Evolutionary conservation across 1,140 invertebrate species (phyloP).

Genomic region (Thalassaphorura encarpata): DNA sequence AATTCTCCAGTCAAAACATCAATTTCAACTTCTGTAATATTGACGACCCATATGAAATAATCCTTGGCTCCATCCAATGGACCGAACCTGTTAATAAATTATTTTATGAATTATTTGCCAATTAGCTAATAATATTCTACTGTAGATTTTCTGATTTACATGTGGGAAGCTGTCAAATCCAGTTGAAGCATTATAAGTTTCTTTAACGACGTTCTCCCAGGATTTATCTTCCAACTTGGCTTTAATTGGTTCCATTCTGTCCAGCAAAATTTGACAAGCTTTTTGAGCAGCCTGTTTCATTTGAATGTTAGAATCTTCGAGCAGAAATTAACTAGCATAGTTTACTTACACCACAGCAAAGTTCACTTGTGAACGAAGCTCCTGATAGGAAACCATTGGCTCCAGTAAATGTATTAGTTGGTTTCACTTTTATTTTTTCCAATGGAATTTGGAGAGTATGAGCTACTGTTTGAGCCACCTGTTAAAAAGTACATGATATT

Average conservation of each 20-base stretch:
- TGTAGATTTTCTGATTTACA: constrained; percentile 44
- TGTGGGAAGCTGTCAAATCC: constrained; percentile 53
- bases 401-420: constrained; percentile 49
- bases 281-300: constrained; percentile 48
- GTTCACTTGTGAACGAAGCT: constrained; percentile 60
- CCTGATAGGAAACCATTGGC: constrained; percentile 54
- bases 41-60: constrained; percentile 34
- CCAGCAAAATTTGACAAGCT: constrained; percentile 53
- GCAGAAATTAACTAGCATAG: background rate
- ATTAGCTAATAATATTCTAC: constrained; percentile 12
- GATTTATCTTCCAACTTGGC: constrained; percentile 43
- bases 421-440: constrained; percentile 54
- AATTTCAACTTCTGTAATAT: constrained; percentile 44
- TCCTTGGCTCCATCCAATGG: constrained; percentile 30
- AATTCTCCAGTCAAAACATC: constrained; percentile 62
- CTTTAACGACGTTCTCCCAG: constrained; percentile 54
- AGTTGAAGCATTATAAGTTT: constrained; percentile 45
- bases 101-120: background rate
- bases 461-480: constrained; percentile 65
- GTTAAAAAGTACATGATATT: background rate
- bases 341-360: constrained; percentile 48
- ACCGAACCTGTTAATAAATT: constrained; percentile 1
- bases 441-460: constrained; percentile 59
- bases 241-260: constrained; percentile 51
- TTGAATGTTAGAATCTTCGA: background rate